Base-by-base conservation (phyloP, 2,113 vertebrate species). In the Aix galericulata region DNA sequence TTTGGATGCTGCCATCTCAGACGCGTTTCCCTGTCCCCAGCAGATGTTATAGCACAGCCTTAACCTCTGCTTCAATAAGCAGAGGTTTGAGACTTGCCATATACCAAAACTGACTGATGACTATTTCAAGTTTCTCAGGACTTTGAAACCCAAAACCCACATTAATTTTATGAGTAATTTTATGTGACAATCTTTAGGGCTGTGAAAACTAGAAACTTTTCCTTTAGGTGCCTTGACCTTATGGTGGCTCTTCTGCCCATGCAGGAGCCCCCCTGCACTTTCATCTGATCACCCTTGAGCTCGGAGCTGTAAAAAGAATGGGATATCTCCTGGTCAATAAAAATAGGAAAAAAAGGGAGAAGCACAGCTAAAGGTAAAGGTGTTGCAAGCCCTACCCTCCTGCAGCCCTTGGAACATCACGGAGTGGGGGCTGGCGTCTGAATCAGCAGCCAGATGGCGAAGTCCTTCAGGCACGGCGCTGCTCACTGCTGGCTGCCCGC, bases 131-230 rank as follows among this genome's bases (percentile, higher is more conserved):
- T 88, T 94, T 84, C 80, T 79, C 60, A 79, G 86, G 73, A 72
- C 92, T 94, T 90, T 72, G 90, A 94, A 91, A 94, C 86, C 69
- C 69, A 78, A 91, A 92, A 1, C 75, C 10, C 34, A 91, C 55
- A 91, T 95, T 88, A 72, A 95, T 93, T 97, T 96, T 95, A 94
- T 90, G 94, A 86, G 86, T 94, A 83, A 93, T 94, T 97, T 97
- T 96, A 96, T 95, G 88, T 77, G 83, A 93, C 58, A 73, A 76
- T 64, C 90, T 92, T 90, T 32, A 79, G 66, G 66, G 60, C 27
- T 62, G 69, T 84, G 73, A 92, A 95, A 93, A 9, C 69, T 78
- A 69, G 69, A 78, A 83, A 69, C 60, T 58, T 94, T 83, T 92
- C 71, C 78, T 93, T 93, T 77, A 82, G 93, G 86, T 93, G 71